A percentile compares a stretch with the other conserved stretches of the same genome.
Conservation (phyloP, 92 coral and sea anemone species). For the Zoanthus sansibaricus region DNA sequence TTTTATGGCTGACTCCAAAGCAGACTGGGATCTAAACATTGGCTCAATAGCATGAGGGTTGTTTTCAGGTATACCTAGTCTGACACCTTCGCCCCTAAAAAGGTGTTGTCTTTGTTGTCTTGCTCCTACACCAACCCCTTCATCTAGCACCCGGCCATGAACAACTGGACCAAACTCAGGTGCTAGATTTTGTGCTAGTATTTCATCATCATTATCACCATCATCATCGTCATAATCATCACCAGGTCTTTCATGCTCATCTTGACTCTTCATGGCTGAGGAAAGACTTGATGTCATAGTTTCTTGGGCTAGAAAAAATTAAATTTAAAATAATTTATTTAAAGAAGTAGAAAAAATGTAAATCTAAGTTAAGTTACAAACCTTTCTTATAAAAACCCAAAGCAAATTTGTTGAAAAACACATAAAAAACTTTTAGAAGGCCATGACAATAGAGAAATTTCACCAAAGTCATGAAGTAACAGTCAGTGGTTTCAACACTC, state of each 20-base stretch:
- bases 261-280: neutral
- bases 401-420: no score
- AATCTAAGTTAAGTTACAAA: no score
- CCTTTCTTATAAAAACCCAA: no score
- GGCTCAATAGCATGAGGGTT: constrained; percentile 84
- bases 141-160: constrained; percentile 16
- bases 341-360: neutral
- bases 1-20: constrained; percentile 84
- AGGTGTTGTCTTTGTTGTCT: constrained; percentile 52
- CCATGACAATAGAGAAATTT: no score
- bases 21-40: constrained; percentile 70
- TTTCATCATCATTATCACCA: constrained; percentile 10
- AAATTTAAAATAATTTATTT: neutral
- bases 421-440: no score
- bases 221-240: constrained; percentile 9
- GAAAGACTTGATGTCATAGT: neutral
- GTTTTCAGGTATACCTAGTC: constrained; percentile 75
- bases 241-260: neutral
- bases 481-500: neutral
- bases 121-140: constrained; percentile 14
- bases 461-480: no score
- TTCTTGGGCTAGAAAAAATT: neutral
- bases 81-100: constrained; percentile 85
- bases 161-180: constrained; percentile 26
- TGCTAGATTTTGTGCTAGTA: neutral